Percentiles rank a stretch among this genome's conserved stretches.
Evolutionary conservation across 2,888 invertebrate species (phyloP).

Genomic region (Polyommatus iphigenia): DNA sequence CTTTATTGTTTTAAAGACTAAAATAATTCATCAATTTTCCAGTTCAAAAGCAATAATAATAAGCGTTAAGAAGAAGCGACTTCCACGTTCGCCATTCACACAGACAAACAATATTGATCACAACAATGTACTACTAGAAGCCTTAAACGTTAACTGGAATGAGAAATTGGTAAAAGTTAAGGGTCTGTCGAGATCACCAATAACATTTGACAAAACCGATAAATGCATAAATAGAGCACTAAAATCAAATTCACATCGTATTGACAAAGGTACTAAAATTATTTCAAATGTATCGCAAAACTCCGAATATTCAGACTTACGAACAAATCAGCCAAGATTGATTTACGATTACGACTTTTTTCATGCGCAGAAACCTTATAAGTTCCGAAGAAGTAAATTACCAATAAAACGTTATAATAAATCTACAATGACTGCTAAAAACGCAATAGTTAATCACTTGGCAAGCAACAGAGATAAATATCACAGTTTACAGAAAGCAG

Average conservation of each 20-base stretch:
- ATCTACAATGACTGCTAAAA: not conserved
- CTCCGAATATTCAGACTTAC: not conserved
- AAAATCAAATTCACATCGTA: not conserved
- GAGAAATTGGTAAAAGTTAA: not conserved
- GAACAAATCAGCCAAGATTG: constrained; percentile 1
- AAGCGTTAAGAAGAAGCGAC: not conserved
- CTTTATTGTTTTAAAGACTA: not conserved
- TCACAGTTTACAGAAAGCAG: not conserved
- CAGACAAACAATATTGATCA: not conserved
- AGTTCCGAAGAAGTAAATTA: not conserved
- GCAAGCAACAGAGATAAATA: not conserved
- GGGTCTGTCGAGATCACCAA: not conserved
- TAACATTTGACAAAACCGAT: not conserved
- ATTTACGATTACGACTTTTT: not conserved
- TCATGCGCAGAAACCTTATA: constrained; percentile 5
- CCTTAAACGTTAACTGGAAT: not conserved
- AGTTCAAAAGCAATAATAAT: constrained; percentile 36
- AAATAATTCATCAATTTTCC: not conserved
- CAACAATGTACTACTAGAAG: not conserved
- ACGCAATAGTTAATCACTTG: not conserved
- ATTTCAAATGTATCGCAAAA: not conserved
- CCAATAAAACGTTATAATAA: not conserved
- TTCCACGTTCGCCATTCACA: not conserved
- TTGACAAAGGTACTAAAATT: not conserved
- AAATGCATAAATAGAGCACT: not conserved